phyloP scores from a whole-genome alignment of 2,113 vertebrate genomes.

The Chaenogobius annularis region DNA sequence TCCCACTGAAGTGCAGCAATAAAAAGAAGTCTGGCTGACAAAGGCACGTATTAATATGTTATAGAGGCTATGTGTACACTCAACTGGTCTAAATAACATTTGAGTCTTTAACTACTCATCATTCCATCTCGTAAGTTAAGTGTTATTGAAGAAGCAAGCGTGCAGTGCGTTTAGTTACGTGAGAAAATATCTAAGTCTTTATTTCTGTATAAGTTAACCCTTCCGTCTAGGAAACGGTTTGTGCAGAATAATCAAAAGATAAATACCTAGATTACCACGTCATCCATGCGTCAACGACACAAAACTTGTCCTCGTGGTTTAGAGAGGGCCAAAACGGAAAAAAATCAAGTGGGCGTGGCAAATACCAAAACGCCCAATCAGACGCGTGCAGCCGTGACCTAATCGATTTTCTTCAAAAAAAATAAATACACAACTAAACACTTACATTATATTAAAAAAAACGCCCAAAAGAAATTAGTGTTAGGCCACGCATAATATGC shows the following conservation, averaged over 20 bases:
- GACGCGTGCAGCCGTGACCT: background rate
- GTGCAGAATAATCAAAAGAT: background rate
- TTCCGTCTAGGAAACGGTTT: background rate
- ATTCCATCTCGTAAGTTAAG: background rate
- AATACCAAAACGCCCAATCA: background rate
- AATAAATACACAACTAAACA: background rate
- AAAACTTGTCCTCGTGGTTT: background rate
- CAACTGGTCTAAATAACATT: background rate
- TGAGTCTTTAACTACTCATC: background rate
- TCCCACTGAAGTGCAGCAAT: conserved; percentile 13
- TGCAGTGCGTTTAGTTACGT: background rate
- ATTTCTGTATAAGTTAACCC: background rate
- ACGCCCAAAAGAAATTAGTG: background rate
- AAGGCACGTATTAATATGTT: background rate
- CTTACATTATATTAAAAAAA: background rate
- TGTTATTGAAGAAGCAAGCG: too few relatives aligned
- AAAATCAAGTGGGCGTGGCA: background rate
- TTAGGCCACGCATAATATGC: background rate
- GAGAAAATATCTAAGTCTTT: background rate
- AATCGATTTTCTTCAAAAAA: background rate
- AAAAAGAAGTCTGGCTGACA: background rate
- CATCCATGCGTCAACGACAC: background rate
- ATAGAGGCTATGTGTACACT: background rate
- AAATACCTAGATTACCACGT: background rate
- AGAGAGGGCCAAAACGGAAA: background rate